phyloP scores from a whole-genome alignment of 2,888 invertebrate species.

The Acronicta psi region DNA sequence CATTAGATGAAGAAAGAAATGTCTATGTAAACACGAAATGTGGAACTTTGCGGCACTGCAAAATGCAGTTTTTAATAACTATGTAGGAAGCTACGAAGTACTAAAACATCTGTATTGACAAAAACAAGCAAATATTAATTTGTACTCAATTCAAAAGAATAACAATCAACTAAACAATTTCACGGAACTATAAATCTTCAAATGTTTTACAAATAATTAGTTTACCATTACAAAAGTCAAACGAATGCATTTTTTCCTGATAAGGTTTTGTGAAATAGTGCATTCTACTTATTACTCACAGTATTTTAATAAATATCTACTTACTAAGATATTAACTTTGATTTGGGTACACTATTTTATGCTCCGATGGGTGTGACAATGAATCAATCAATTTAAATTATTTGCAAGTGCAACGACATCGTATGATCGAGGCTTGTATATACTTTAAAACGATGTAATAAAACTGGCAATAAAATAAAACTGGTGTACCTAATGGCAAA shows the following conservation, averaged over 20 bases:
- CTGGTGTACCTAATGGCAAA: too few species aligned
- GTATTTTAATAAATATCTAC: too few species aligned
- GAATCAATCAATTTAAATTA: constrained; percentile 33
- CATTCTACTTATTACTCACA: not conserved
- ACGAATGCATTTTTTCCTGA: not conserved
- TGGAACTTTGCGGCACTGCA: too few species aligned
- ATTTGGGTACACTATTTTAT: too few species aligned
- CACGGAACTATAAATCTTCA: not conserved
- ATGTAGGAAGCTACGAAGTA: too few species aligned
- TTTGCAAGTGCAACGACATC: constrained; percentile 45
- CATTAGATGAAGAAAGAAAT: too few species aligned
- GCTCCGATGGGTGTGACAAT: constrained; percentile 28
- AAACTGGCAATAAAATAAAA: too few species aligned
- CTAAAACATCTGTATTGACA: too few species aligned
- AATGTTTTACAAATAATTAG: not conserved
- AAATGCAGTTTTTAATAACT: too few species aligned
- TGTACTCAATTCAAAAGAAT: not conserved
- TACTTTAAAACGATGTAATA: too few species aligned
- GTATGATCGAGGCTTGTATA: not conserved
- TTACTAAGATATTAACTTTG: too few species aligned
- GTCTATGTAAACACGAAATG: too few species aligned
- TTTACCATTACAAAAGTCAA: not conserved
- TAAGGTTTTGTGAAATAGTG: not conserved
- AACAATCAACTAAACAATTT: not conserved
- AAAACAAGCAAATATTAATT: not conserved